Base-by-base conservation (phyloP, 2,797 vertebrate species). In the Parauchenoglanis punctatus region DNA sequence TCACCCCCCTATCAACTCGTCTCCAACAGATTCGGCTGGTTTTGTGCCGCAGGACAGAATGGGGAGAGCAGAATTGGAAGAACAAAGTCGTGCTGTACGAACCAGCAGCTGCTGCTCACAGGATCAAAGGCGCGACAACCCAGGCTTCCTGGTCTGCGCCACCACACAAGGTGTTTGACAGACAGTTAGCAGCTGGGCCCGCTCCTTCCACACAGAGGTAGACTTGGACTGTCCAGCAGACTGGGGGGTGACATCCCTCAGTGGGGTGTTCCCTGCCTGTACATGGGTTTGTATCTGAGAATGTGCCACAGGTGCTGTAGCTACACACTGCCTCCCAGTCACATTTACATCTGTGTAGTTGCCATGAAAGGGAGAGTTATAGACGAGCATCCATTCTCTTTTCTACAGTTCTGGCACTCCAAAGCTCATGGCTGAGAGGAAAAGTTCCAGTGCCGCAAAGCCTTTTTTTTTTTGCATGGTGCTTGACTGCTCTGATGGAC, bases 81-180 rank as follows among this genome's bases (percentile, higher is more conserved):
- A 99, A 99, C 97, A 98, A 98, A 98, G 97, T 98, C 97, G 95
- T 96, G 94, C 96, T 97, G 96, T 97, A 97, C 97, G 97, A 97
- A 97, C 97, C 97, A 98, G 96, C 97, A 97, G 97, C 97, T 97
- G 97, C 97, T 98, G 95, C 96, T 97, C 93, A 94, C 96, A 94
- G 96, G 97, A 99, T 99, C 98, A 98, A 99, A 99, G 97, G 95
- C 93, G 94, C 96, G 97, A 97, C 97, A 98, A 98, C 97, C 97
- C 96, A 90, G 92, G 96, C 96, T 97, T 99, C 96, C 97, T 98
- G 97, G 96, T 96, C 96, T 96, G 95, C 95, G 95, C 95, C 96
- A 96, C 96, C 97, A 98, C 97, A 97, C 96, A 96, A 97, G 97
- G 97, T 97, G 97, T 97, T 98, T 99, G 98, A 99, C 96, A 97